A percentile compares a stretch with the other conserved stretches of the same genome.
phyloP scores from a whole-genome alignment of 1,140 invertebrate species.

The Zaprionus ornatus region DNA sequence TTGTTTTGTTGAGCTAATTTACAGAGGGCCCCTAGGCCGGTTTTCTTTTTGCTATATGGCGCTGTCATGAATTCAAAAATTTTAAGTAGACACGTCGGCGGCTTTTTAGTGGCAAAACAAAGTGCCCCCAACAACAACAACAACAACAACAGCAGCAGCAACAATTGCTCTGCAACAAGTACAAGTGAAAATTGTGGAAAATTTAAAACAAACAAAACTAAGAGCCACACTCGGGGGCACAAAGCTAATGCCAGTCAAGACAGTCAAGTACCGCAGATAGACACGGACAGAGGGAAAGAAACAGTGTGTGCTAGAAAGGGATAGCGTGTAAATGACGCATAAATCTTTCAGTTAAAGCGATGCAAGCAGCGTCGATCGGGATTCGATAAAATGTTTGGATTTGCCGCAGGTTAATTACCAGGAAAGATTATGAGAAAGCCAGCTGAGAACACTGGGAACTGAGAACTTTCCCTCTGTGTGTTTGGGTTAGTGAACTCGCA shows the following conservation, averaged over 20 bases:
- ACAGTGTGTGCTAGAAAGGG: conserved; percentile 10
- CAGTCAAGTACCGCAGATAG: conserved; percentile 59
- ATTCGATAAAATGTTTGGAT: conserved; percentile 62
- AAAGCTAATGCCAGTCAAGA: conserved; percentile 73
- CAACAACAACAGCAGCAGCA: conserved; percentile 26
- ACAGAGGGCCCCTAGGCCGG: conserved; percentile 42
- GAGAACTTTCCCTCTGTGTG: conserved; percentile 19
- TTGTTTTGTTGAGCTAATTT: conserved; percentile 55
- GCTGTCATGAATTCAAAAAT: conserved; percentile 71
- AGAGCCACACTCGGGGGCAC: conserved; percentile 47
- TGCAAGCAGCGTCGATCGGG: conserved; percentile 20
- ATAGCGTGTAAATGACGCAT: conserved; percentile 61
- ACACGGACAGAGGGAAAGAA: neutral
- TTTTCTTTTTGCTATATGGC: conserved; percentile 26
- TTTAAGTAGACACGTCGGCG: conserved; percentile 79
- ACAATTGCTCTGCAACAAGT: conserved; percentile 50
- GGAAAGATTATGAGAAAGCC: neutral
- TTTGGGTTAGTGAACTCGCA: conserved; percentile 73
- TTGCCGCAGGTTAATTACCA: conserved; percentile 70
- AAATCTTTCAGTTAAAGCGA: conserved; percentile 73
- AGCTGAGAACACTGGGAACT: conserved; percentile 8
- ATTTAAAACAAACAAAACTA: conserved; percentile 48
- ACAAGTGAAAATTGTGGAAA: conserved; percentile 20
- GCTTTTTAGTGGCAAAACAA: conserved; percentile 71
- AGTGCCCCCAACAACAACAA: conserved; percentile 56